Percentiles rank a stretch among this genome's conserved stretches.
Evolutionary conservation across 2,888 invertebrate species (phyloP).

Genomic region (Drosophila mettleri): DNA sequence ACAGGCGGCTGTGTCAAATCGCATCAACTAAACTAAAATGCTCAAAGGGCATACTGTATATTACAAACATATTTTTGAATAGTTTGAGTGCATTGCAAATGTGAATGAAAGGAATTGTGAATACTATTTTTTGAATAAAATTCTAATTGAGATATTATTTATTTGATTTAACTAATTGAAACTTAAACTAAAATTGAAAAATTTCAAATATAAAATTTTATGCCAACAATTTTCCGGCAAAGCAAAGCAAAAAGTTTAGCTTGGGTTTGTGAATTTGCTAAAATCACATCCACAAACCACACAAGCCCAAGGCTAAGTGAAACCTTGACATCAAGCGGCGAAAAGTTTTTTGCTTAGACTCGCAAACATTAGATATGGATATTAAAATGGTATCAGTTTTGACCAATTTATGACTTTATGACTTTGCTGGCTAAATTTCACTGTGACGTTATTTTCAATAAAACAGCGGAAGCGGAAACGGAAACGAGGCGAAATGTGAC

Average conservation of each 20-base stretch:
- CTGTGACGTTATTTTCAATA: constrained; percentile 19
- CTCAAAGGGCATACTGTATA: constrained; percentile 49
- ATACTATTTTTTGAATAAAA: constrained; percentile 69
- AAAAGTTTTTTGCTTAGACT: background rate
- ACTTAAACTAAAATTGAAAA: too few relatives aligned
- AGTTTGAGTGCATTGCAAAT: constrained; percentile 59
- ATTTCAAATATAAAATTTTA: background rate
- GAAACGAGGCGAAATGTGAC: constrained; percentile 54
- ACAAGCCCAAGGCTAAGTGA: background rate
- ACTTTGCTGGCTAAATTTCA: constrained; percentile 27
- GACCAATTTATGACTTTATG: constrained; percentile 59
- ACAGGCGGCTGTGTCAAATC: constrained; percentile 48
- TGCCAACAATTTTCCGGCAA: too few relatives aligned
- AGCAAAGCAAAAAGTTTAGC: background rate
- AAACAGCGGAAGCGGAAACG: constrained; percentile 57
- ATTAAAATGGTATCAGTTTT: constrained; percentile 20
- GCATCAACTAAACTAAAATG: constrained; percentile 52
- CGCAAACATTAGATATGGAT: constrained; percentile 1
- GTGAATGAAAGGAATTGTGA: constrained; percentile 71
- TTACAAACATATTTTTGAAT: constrained; percentile 58
- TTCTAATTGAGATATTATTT: constrained; percentile 18
- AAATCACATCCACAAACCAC: constrained; percentile 1
- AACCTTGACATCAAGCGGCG: background rate
- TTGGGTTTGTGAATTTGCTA: background rate
- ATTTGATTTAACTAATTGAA: too few relatives aligned